Base-by-base conservation (phyloP, 2,888 invertebrate genomes). In the Aphidoletes aphidimyza region DNA sequence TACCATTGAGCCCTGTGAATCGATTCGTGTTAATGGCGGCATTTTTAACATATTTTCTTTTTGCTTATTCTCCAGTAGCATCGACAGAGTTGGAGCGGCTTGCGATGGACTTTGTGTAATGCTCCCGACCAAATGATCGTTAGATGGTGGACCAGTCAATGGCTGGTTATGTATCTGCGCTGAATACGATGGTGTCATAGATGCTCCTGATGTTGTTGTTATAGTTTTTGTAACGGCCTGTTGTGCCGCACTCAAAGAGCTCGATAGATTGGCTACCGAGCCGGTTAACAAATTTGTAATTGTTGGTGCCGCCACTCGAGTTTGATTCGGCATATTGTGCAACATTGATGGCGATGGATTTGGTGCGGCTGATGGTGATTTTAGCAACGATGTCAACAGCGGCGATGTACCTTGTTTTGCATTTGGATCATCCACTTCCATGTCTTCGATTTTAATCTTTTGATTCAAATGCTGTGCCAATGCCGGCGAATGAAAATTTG, bases 331-430 rank as follows among this genome's bases (percentile, higher is more conserved):
- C 3, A 45, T 14, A 91, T 0, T 91, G 91, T 0, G 91, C 91
- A 2, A 90, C n/a, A 90, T 91, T 0, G 91, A 89, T 9, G 78
- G 91, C 88, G n/a, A 91, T 88, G 88, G 88, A 87, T 88, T 87
- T 86, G 90, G 89, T 26, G 90, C 89, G 84, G 92, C 92, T 39
- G 92, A 92, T 0, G 93, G 92, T 81, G 94, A 94, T 89, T 96
- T 96, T 6, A 97, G 90, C 49, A 97, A 91, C 83, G 96, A 96
- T 11, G 97, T 96, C 83, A 97, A 91, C 78, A 97, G 90, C 0
- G 96, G 96, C 0, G 94, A 94, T 0, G 94, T 91, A 0, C 92
- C 93, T 1, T 92, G 90, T 34, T 49, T 85, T 91, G 91, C 85
- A 59, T 85, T 85, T 3, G 86, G 84, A 14, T 89, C 89, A 54